A percentile compares a stretch with the other conserved stretches of the same genome.
Evolutionary conservation across 2,888 invertebrate genomes (phyloP).

Genomic region (Apamea crenata): DNA sequence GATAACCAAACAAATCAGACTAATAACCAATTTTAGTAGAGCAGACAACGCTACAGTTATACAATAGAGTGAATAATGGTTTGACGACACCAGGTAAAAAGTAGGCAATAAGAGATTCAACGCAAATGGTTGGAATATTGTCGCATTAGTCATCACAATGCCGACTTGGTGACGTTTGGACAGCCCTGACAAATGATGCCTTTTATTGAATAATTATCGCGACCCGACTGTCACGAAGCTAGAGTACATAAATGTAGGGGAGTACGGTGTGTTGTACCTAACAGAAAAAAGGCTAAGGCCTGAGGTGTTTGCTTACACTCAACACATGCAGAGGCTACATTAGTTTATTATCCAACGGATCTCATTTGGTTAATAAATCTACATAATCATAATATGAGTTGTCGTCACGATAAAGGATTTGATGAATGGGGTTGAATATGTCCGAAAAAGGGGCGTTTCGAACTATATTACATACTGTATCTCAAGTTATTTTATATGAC

Average conservation of each 20-base stretch:
- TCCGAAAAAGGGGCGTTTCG: not conserved
- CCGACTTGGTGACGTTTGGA: slow-evolving; percentile 87
- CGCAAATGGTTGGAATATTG: slow-evolving; percentile 85
- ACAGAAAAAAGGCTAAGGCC: slow-evolving; percentile 34
- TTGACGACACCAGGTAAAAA: slow-evolving; percentile 85
- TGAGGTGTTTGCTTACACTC: slow-evolving; percentile 40
- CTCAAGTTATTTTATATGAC: not conserved
- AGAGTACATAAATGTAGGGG: slow-evolving; percentile 72
- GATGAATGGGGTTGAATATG: slow-evolving; percentile 10
- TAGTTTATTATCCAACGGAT: slow-evolving; percentile 25
- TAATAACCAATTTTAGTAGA: slow-evolving; percentile 73
- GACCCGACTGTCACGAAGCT: slow-evolving; percentile 75
- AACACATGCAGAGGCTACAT: slow-evolving; percentile 25
- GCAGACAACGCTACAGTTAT: slow-evolving; percentile 75
- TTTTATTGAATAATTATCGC: slow-evolving; percentile 89
- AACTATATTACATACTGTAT: not conserved
- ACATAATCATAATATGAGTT: slow-evolving; percentile 9
- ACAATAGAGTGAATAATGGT: slow-evolving; percentile 88
- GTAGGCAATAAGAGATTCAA: slow-evolving; percentile 85
- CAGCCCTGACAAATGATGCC: slow-evolving; percentile 86
- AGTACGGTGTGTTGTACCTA: slow-evolving; percentile 18
- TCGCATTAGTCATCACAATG: slow-evolving; percentile 87
- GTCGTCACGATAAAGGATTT: slow-evolving; percentile 8
- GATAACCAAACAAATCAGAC: slow-evolving; percentile 67
- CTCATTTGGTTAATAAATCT: slow-evolving; percentile 23